Evolutionary conservation across 35 echinoderm and acorn worm genomes (phyloP).

Genomic region (Apostichopus californicus): DNA sequence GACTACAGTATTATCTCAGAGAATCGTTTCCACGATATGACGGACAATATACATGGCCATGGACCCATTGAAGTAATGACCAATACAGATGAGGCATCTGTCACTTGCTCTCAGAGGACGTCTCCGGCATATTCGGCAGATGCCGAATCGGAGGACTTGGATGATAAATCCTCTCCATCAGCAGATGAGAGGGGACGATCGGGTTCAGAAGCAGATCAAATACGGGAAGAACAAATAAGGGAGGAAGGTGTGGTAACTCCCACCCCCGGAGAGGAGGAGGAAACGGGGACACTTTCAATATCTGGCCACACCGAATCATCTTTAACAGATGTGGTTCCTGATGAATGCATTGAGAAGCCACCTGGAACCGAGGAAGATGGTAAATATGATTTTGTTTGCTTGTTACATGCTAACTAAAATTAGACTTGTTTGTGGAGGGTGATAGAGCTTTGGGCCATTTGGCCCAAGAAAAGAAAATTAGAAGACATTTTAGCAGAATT

Average conservation of each 20-base stretch:
- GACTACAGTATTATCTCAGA: slow-evolving; percentile 97
- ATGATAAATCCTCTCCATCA: slow-evolving; percentile 74
- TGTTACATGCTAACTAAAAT: too few relatives aligned
- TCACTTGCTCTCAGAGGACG: slow-evolving; percentile 64
- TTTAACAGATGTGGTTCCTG: slow-evolving; percentile 40
- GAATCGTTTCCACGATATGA: slow-evolving; percentile 84
- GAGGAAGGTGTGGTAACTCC: slow-evolving; percentile 74
- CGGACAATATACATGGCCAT: slow-evolving; percentile 57
- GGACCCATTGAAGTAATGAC: slow-evolving; percentile 64
- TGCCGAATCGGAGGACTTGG: slow-evolving; percentile 91
- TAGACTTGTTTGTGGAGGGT: too few relatives aligned
- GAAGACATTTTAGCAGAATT: too few relatives aligned
- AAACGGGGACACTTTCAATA: slow-evolving; percentile 21
- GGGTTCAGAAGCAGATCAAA: slow-evolving; percentile 59
- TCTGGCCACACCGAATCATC: slow-evolving; percentile 30
- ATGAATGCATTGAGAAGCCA: slow-evolving; percentile 33
- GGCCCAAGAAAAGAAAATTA: too few relatives aligned
- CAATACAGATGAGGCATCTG: slow-evolving; percentile 63
- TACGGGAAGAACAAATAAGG: slow-evolving; percentile 2
- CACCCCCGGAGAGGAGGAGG: slow-evolving; percentile 54
- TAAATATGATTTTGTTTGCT: background rate
- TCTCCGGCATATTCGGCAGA: slow-evolving; percentile 94
- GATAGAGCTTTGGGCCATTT: too few relatives aligned
- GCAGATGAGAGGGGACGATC: slow-evolving; percentile 62
- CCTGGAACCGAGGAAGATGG: slow-evolving; percentile 2